Evolutionary conservation across 2,113 vertebrate genomes (phyloP).

Genomic region (Grammomys surdaster): DNA sequence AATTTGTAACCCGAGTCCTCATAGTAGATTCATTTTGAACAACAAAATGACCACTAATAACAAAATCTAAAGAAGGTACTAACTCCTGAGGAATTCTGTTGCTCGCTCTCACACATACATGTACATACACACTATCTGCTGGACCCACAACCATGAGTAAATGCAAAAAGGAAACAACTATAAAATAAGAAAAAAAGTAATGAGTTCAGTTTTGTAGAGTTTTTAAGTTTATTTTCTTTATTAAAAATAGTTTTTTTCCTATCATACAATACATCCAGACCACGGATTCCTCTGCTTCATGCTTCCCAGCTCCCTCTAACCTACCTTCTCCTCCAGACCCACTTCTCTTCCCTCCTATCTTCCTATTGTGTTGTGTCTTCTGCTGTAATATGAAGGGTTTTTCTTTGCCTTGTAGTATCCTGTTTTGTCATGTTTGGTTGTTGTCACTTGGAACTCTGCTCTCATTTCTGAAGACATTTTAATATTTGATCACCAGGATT

Average conservation of each 20-base stretch:
- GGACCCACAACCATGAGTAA: not conserved
- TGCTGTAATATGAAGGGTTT: not conserved
- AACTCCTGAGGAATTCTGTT: not conserved
- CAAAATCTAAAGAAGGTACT: not conserved
- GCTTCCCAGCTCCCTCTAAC: not conserved
- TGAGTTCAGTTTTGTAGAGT: not conserved
- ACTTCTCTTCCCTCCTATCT: not conserved
- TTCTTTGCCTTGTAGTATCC: not conserved
- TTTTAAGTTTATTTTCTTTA: not conserved
- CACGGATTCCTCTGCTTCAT: not conserved
- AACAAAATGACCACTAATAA: not conserved
- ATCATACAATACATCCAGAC: not conserved
- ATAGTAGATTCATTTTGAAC: not conserved
- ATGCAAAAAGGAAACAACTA: not conserved
- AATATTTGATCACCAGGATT: not conserved
- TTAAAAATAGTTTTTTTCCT: not conserved
- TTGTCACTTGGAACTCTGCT: not conserved
- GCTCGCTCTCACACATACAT: not conserved
- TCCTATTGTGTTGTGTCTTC: not conserved
- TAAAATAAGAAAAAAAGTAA: too few relatives aligned
- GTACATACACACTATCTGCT: not conserved
- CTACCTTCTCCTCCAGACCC: fast-evolving
- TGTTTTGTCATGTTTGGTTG: not conserved
- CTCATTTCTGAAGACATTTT: not conserved
- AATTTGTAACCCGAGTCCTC: not conserved